Evolutionary conservation across 1,140 invertebrate species (phyloP), one percentile per base, ranked within the genome.

Genomic region (Chironomus striatipennis): DNA sequence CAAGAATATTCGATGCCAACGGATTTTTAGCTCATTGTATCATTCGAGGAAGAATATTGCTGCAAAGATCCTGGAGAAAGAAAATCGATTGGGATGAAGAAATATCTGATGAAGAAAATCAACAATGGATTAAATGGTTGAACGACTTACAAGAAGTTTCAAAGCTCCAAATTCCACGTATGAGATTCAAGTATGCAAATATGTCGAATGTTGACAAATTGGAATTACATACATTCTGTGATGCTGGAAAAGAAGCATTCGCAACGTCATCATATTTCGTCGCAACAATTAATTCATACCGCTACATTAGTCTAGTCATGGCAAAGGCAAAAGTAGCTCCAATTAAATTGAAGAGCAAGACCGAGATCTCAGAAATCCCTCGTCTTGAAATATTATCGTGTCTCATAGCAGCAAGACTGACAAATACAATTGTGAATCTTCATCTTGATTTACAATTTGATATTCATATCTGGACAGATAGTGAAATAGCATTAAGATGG

Each of bases 391-490:
- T 47, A 4, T 8, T 47, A 4, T 8, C 43, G 1, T 8, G 9
- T 1, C 43, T 47, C 1, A 47, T 47, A 12, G 43, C 9, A 47
- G 43, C 43, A 12, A 3, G 43, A 47, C 43, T 47, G 9, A 15
- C 43, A 4, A 15, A 8, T 5, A 8, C 9, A 2, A 8, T 47
- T 4, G 9, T 47, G 15, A 47, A 47, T 2, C 8, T 47, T 4
- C 43, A 47, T 8, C 9, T 12, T 12, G 9, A 47, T 9, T 12
- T 79, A n/a, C 76, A 77, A 17, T 20, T 72, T 12, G 42, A 77
- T 9, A 8, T 76, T n/a, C 20, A 74, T 65, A 77, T 78, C 21
- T 83, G 81, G 79, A 79, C 79, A 0, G 80, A 82, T 75, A 83
- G 80, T 0, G 77, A 78, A 15, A 79, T 82, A 9, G 77, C 76